Percentiles rank a stretch among this genome's conserved stretches.
These are phyloP conservation scores for Xiphydria camelus DNA, from an alignment of 2,888 invertebrate genomes.

Conservation along the genomic window DNA sequence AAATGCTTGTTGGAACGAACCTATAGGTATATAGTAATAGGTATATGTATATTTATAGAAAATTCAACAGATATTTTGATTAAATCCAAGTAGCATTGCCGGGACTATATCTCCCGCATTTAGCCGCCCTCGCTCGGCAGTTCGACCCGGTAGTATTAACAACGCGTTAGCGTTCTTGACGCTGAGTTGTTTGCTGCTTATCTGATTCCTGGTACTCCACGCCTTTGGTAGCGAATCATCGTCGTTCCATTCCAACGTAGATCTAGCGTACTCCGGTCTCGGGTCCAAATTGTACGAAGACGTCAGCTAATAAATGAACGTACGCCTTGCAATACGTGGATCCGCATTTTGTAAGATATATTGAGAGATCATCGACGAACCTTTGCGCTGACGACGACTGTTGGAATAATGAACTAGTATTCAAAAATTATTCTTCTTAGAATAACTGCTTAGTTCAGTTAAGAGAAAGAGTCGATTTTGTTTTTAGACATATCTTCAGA, in stretches of 20 bases:
- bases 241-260: slow-evolving; percentile 60
- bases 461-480: too few relatives aligned
- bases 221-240: slow-evolving; percentile 62
- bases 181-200: slow-evolving; percentile 54
- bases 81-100: slow-evolving; percentile 42
- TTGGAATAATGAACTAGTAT: too few relatives aligned
- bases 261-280: slow-evolving; percentile 87
- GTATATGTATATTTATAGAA: too few relatives aligned
- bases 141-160: slow-evolving; percentile 45
- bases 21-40: too few relatives aligned
- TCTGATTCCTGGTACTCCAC: slow-evolving; percentile 78
- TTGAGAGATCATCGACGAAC: slow-evolving; percentile 53
- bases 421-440: too few relatives aligned
- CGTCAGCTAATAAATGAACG: slow-evolving; percentile 54
- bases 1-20: too few relatives aligned
- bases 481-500: too few relatives aligned
- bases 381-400: slow-evolving; percentile 59
- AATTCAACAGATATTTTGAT: slow-evolving; percentile 12
- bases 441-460: too few relatives aligned
- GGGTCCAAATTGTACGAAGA: slow-evolving; percentile 65
- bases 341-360: neutral
- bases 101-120: slow-evolving; percentile 34
- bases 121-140: slow-evolving; percentile 21
- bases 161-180: slow-evolving; percentile 49
- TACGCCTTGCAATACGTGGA: too few relatives aligned